These are phyloP conservation scores for Meriones unguiculatus DNA, from an alignment of 2,113 vertebrate species.

Conservation along the genomic window DNA sequence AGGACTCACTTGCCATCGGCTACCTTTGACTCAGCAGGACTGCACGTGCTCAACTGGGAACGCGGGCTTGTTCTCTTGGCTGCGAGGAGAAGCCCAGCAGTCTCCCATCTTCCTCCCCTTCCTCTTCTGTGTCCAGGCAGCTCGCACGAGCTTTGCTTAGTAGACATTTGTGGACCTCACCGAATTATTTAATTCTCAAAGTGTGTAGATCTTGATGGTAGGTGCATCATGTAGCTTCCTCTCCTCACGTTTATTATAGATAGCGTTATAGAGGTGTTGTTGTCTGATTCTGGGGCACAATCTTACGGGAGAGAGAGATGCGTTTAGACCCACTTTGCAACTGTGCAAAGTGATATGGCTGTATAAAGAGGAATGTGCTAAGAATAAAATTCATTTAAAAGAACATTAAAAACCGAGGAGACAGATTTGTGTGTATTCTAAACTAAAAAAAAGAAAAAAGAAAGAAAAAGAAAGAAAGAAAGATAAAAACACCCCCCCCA, in stretches of 20 bases:
- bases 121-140: conserved; percentile 47
- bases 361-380: conserved; percentile 86
- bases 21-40: conserved; percentile 66
- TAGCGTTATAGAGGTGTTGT: conserved; percentile 82
- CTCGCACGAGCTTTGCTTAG: conserved; percentile 73
- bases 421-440: conserved; percentile 84
- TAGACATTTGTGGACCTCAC: conserved; percentile 84
- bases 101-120: background rate
- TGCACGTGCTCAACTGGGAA: conserved; percentile 30
- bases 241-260: conserved; percentile 87
- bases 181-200: conserved; percentile 87
- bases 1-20: conserved; percentile 66
- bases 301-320: conserved; percentile 73
- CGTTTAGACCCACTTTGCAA: conserved; percentile 85
- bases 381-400: conserved; percentile 89
- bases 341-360: conserved; percentile 85
- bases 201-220: conserved; percentile 81
- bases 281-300: conserved; percentile 84
- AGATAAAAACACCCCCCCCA: background rate
- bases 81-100: conserved; percentile 46
- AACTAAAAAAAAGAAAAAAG: conserved; percentile 58
- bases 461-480: background rate
- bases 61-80: conserved; percentile 55
- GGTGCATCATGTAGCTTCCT: conserved; percentile 82
- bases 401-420: conserved; percentile 88